Evolutionary conservation across 2,113 vertebrate genomes (phyloP).

Genomic region (Chlamydotis undulata): DNA sequence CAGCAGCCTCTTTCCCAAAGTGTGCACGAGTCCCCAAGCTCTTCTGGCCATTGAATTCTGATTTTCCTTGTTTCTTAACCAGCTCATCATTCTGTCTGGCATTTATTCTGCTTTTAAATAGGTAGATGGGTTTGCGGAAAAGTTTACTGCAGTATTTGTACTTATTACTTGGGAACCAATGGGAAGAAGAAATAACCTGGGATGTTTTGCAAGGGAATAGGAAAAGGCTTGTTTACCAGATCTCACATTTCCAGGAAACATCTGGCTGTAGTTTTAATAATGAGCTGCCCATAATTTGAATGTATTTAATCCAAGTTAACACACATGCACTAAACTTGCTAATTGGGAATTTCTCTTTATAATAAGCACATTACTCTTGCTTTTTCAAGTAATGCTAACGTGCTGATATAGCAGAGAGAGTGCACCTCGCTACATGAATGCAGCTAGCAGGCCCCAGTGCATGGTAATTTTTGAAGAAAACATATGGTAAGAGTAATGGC

Average conservation of each 20-base stretch:
- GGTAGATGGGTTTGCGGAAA: background rate
- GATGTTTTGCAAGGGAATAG: background rate
- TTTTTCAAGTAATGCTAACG: conserved; percentile 30
- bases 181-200: background rate
- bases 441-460: conserved; percentile 62
- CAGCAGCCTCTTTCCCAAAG: background rate
- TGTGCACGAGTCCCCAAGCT: background rate
- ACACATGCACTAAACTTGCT: conserved; percentile 58
- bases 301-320: conserved; percentile 64
- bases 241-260: conserved; percentile 47
- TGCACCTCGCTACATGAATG: conserved; percentile 19
- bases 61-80: background rate
- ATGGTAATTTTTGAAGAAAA: conserved; percentile 71
- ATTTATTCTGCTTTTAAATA: background rate
- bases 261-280: conserved; percentile 70
- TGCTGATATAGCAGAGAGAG: conserved; percentile 55
- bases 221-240: conserved; percentile 37
- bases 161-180: background rate
- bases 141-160: background rate
- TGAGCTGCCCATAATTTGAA: conserved; percentile 64
- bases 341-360: conserved; percentile 70
- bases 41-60: background rate
- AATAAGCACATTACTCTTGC: conserved; percentile 61
- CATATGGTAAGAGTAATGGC: conserved; percentile 78
- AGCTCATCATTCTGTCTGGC: background rate